phyloP scores from a whole-genome alignment of 2,888 invertebrate species.

The Drosophila hawaiiensis region DNA sequence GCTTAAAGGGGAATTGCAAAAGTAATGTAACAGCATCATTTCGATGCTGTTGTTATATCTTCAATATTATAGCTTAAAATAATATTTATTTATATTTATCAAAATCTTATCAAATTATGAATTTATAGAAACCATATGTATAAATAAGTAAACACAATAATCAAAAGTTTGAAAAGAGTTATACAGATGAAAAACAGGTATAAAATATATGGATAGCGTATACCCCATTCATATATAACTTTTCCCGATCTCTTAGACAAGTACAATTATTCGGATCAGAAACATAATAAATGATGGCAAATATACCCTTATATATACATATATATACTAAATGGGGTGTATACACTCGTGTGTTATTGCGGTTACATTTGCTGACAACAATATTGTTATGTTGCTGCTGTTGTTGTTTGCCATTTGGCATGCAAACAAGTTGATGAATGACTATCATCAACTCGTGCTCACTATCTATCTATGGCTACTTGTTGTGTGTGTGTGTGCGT shows the following conservation, averaged over 20 bases:
- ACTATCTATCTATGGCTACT: background rate
- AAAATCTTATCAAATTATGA: background rate
- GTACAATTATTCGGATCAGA: background rate
- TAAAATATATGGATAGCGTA: background rate
- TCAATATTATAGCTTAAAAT: background rate
- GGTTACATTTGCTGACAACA: slow-evolving; percentile 6
- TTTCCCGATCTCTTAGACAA: background rate
- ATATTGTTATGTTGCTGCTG: background rate
- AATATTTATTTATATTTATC: background rate
- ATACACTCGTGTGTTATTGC: slow-evolving; percentile 22
- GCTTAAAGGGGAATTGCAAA: background rate
- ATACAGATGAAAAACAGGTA: background rate
- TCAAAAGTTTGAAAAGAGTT: slow-evolving; percentile 23
- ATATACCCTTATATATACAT: background rate
- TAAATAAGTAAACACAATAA: slow-evolving; percentile 42
- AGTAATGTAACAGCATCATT: background rate
- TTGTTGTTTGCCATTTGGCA: slow-evolving; percentile 26
- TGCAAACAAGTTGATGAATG: slow-evolving; percentile 54
- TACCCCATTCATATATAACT: background rate
- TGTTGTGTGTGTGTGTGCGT: background rate
- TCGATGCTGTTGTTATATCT: background rate
- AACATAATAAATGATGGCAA: background rate
- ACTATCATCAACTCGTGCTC: slow-evolving; percentile 27
- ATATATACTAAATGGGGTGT: slow-evolving; percentile 1
- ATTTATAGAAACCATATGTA: slow-evolving; percentile 4